These are phyloP conservation scores for Dusona sp. DNA, from an alignment of 2,888 invertebrate genomes.

Conservation along the genomic window DNA sequence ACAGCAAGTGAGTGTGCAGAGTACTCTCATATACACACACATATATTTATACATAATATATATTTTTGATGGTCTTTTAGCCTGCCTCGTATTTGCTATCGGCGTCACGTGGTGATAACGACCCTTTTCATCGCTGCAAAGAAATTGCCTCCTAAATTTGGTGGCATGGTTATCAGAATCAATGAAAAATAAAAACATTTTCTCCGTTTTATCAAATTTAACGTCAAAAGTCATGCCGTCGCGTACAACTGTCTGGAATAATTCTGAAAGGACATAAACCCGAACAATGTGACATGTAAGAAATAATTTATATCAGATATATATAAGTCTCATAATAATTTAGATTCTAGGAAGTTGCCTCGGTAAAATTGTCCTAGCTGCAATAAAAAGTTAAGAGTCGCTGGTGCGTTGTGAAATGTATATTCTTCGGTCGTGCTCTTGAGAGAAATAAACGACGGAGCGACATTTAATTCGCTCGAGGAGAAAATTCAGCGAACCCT, in stretches of 20 bases:
- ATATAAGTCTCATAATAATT: constrained; percentile 31
- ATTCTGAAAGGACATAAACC: constrained; percentile 17
- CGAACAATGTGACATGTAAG: neutral
- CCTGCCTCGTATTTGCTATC: constrained; percentile 30
- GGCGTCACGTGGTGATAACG: constrained; percentile 47
- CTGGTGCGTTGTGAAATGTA: constrained; percentile 19
- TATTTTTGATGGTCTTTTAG: constrained; percentile 29
- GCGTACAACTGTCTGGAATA: neutral
- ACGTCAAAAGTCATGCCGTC: constrained; percentile 1
- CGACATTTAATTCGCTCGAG: constrained; percentile 55
- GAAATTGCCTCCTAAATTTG: constrained; percentile 20
- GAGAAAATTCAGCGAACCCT: constrained; percentile 23
- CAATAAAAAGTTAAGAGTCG: constrained; percentile 50
- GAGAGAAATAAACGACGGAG: constrained; percentile 52
- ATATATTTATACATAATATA: constrained; percentile 2
- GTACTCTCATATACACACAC: constrained; percentile 10
- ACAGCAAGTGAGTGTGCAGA: constrained; percentile 27
- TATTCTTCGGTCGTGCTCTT: constrained; percentile 26
- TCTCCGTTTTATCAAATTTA: neutral
- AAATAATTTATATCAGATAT: constrained; percentile 2
- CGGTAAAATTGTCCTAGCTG: constrained; percentile 33
- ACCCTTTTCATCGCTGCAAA: constrained; percentile 38
- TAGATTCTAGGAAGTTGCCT: constrained; percentile 18
- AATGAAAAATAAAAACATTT: constrained; percentile 7
- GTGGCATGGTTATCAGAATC: neutral